A percentile compares a stretch with the other conserved stretches of the same genome.
These are phyloP conservation scores for Phthorimaea operculella DNA, from an alignment of 1,140 invertebrate genomes.

Conservation along the genomic window DNA sequence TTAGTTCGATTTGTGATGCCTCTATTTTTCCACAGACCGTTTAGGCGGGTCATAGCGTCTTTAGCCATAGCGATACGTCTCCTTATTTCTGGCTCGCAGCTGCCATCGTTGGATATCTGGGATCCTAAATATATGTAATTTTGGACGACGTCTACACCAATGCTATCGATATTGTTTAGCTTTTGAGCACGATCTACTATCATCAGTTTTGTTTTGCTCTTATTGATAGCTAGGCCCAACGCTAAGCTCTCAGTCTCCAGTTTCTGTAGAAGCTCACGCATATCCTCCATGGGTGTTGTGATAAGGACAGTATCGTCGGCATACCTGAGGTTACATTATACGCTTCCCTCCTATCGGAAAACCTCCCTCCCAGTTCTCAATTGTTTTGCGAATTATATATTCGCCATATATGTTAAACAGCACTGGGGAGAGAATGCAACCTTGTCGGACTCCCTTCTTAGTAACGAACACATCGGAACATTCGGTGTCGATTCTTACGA, in stretches of 20 bases:
- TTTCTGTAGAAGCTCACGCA: background rate
- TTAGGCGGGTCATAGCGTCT: too few species aligned
- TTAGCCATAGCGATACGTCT: too few species aligned
- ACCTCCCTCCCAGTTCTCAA: slow-evolving; percentile 1
- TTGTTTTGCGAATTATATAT: slow-evolving; percentile 3
- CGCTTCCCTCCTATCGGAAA: background rate
- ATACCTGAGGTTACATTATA: background rate
- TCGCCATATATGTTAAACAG: slow-evolving; percentile 8
- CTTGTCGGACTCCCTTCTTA: slow-evolving; percentile 8
- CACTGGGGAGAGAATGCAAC: slow-evolving; percentile 1
- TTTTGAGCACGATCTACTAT: background rate
- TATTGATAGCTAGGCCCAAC: background rate
- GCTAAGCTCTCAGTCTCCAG: background rate
- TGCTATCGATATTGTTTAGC: too few species aligned
- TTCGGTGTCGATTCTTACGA: slow-evolving; percentile 2
- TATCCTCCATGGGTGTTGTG: background rate
- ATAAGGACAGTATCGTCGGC: background rate
- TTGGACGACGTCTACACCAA: too few species aligned
- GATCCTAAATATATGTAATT: too few species aligned
- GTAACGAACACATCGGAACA: background rate
- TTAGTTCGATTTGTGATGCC: too few species aligned
- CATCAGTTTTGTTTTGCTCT: slow-evolving; percentile 2
- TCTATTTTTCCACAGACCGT: too few species aligned
- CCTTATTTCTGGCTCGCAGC: too few species aligned
- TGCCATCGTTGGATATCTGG: too few species aligned